Evolutionary conservation across 2,113 vertebrate genomes (phyloP), one percentile per base, ranked within the genome.

Genomic region (Phrynocephalus versicolor): DNA sequence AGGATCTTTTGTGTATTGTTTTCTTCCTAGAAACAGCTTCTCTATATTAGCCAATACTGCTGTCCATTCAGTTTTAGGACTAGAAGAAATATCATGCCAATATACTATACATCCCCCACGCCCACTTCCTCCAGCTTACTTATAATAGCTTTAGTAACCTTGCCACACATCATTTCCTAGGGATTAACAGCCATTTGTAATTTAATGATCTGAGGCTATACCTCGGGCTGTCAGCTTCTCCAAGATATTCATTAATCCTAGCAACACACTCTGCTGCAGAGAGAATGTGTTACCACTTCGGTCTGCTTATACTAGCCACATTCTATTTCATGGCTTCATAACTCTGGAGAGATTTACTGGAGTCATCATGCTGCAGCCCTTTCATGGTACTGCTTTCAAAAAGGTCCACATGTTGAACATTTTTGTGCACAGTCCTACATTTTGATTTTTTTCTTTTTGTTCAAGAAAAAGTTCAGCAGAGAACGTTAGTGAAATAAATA

Each of bases 81-180:
- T 73, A 55, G 60, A 84, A 84, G 37, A 88, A 65, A 70, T 37
- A 1, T 65, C 57, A 73, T 74, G 16, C 7, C 58, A 6, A 23
- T 65, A 1, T 64, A 55, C 82, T 87, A 89, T 91, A 84, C 87
- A 86, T 88, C 0, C 30, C 82, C 45, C 13, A 51, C 21, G 55
- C 19, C 39, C 1, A 3, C 9, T 60, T 79, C 88, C 78, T 57
- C 23, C 92, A 85, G 85, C 21, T 85, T 84, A 51, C 88, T 89
- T 87, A 87, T 85, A 92, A 88, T 74, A 82, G 60, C 87, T 86
- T 88, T 88, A 92, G 89, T 92, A 93, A 91, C 92, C 90, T 93
- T 93, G 85, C 82, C 77, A 89, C 72, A 90, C 89, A 88, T 69
- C 35, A 73, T 89, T 79, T 93, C 84, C 89, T 87, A 70, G 85